Conservation (phyloP, 2,888 invertebrate species). For the Thecophora atra region DNA sequence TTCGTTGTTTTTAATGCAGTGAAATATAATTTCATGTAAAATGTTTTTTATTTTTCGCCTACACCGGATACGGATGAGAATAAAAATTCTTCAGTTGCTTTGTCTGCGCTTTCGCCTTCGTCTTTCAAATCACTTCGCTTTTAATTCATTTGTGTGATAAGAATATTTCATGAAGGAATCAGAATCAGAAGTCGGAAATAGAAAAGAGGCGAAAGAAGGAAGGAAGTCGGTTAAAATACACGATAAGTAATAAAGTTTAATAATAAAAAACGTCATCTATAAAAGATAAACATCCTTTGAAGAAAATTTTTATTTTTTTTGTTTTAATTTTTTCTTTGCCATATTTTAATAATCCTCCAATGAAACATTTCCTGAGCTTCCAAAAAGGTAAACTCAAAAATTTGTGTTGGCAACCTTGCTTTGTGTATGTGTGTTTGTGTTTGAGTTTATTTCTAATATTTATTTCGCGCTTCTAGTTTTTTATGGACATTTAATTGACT, state of each 20-base stretch:
- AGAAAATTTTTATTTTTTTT: too few relatives aligned
- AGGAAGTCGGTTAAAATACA: too few relatives aligned
- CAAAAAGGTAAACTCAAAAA: constrained; percentile 33
- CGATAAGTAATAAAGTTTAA: too few relatives aligned
- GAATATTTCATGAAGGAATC: not conserved
- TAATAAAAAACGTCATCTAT: too few relatives aligned
- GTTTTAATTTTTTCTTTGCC: too few relatives aligned
- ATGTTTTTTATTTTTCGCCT: not conserved
- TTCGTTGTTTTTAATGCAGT: not conserved
- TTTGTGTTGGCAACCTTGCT: constrained; percentile 38
- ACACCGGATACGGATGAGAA: constrained; percentile 32
- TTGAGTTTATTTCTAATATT: constrained; percentile 28
- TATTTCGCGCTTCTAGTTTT: constrained; percentile 24
- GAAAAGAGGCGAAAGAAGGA: not conserved
- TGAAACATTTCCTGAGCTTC: constrained; percentile 24
- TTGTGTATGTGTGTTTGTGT: constrained; percentile 32
- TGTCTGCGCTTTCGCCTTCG: not conserved
- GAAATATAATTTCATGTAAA: too few relatives aligned
- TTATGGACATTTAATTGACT: not conserved
- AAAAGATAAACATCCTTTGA: too few relatives aligned
- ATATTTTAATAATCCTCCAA: too few relatives aligned
- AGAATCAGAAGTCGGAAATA: not conserved
- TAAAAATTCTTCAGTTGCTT: not conserved
- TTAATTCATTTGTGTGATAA: not conserved
- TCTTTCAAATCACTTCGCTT: not conserved